Percentiles rank a stretch among this genome's conserved stretches.
Conservation (phyloP, 2,888 invertebrate genomes). For the Philereme vetulata region DNA sequence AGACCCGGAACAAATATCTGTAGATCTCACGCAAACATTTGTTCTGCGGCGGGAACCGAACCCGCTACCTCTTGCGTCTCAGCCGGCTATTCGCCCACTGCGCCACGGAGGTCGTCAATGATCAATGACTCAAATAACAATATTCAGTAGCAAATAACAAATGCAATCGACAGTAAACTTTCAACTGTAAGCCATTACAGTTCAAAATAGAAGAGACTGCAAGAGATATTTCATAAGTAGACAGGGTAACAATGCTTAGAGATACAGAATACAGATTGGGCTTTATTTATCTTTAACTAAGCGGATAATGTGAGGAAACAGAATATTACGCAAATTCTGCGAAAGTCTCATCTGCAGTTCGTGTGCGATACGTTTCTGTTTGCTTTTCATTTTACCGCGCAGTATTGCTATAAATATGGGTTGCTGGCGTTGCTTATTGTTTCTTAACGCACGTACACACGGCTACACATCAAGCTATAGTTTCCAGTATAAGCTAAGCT, state of each 20-base stretch:
- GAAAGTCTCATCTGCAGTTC: conserved; percentile 9
- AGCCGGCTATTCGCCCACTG: too few species aligned
- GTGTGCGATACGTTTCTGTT: conserved; percentile 8
- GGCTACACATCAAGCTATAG: too few species aligned
- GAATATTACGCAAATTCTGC: conserved; percentile 14
- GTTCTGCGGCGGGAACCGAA: too few species aligned
- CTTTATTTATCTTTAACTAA: conserved; percentile 11
- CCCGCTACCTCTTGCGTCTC: too few species aligned
- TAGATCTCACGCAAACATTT: too few species aligned
- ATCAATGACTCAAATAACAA: too few species aligned
- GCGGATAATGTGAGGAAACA: conserved; percentile 15
- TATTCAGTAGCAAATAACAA: too few species aligned
- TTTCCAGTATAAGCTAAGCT: too few species aligned
- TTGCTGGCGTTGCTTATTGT: conserved; percentile 3
- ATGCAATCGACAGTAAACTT: too few species aligned
- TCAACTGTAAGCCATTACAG: conserved; percentile 1
- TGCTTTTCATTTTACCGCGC: conserved; percentile 4
- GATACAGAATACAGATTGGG: conserved; percentile 8
- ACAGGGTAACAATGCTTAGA: neutral
- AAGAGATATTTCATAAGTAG: neutral
- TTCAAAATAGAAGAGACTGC: neutral
- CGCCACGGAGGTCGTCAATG: too few species aligned
- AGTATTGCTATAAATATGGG: conserved; percentile 1
- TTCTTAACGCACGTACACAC: neutral
- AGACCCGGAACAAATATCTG: too few species aligned